Evolutionary conservation across 2,888 invertebrate genomes (phyloP), one percentile per base, ranked within the genome.

Genomic region (Campoplex nolae): DNA sequence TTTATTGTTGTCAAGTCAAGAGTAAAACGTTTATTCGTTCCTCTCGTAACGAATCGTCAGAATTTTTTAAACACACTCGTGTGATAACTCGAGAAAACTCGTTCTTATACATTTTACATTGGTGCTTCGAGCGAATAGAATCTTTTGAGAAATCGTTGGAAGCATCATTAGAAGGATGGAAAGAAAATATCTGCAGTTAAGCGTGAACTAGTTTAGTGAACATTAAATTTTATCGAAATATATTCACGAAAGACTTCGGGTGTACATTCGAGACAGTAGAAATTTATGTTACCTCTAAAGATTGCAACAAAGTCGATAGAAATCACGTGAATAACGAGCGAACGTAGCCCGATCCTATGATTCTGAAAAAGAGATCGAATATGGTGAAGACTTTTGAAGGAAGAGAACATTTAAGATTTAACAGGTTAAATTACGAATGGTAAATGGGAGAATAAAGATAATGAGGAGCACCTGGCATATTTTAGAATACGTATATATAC

Each of bases 271-370:
- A 11, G 56, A 54, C n/a, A 4, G 62, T 48, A 70, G 54, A 18
- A 48, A 51, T 54, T 75, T 45, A 16, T 38, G 35, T 35, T 48
- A 16, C 4, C 3, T 38, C 42, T 51, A 13, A 48, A 71, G 16
- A 71, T 71, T 71, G 70, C 83, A 51, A 83, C 83, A 83, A 83
- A 76, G 78, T 73, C 45, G 38, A 54, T 16, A 3, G 65, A 23
- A 38, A 76, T 38, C 42, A 76, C 75, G 65, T 16, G 42, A 42
- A 74, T 84, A 62, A 77, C 51, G 77, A 83, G 32, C 71, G 54
- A 51, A 18, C 54, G 38, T 35, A 74, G 18, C 1, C 23, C 23
- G 18, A 32, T 51, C 32, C 51, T 45, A 18, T 9, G 51, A 51
- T 18, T 18, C 51, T 35, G 8, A 6, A 71, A 45, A 18, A 3